phyloP scores from a whole-genome alignment of 2,113 vertebrate species.

The Colinus virginianus region DNA sequence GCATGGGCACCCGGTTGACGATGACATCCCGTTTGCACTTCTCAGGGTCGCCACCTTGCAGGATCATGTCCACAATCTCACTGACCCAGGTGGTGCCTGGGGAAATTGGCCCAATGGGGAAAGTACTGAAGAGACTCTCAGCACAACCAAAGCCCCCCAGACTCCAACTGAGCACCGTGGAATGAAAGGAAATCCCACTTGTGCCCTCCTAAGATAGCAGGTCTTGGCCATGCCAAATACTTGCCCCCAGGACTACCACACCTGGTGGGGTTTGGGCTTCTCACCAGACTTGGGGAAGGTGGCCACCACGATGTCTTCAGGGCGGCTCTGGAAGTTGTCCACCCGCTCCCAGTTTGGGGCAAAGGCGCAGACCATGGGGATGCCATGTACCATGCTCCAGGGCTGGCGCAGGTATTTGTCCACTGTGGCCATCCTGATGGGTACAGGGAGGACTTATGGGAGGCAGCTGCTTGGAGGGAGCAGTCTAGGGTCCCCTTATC shows the following conservation, averaged over 20 bases:
- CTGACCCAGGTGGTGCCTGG: slow-evolving; percentile 82
- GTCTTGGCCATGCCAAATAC: not conserved
- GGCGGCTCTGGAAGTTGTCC: slow-evolving; percentile 68
- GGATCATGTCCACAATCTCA: slow-evolving; percentile 78
- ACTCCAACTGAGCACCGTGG: not conserved
- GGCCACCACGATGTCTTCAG: slow-evolving; percentile 72
- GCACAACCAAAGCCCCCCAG: not conserved
- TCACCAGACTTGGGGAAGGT: slow-evolving; percentile 82
- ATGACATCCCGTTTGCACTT: slow-evolving; percentile 73
- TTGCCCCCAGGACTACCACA: not conserved
- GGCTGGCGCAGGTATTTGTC: slow-evolving; percentile 11
- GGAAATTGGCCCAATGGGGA: fast-evolving
- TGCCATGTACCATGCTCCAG: slow-evolving; percentile 27
- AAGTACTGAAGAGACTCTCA: not conserved
- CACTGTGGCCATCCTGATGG: not conserved
- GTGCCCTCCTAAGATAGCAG: not conserved
- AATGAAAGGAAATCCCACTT: not conserved
- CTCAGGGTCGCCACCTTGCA: slow-evolving; percentile 47
- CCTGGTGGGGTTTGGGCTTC: not conserved
- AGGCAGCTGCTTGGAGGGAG: not conserved
- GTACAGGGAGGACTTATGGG: not conserved
- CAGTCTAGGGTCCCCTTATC: too few relatives aligned
- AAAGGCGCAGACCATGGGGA: slow-evolving; percentile 58
- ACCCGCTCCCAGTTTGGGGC: slow-evolving; percentile 53
- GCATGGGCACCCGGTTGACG: slow-evolving; percentile 68